Conservation (phyloP, 1,140 invertebrate genomes). For the Hirudo medicinalis region DNA sequence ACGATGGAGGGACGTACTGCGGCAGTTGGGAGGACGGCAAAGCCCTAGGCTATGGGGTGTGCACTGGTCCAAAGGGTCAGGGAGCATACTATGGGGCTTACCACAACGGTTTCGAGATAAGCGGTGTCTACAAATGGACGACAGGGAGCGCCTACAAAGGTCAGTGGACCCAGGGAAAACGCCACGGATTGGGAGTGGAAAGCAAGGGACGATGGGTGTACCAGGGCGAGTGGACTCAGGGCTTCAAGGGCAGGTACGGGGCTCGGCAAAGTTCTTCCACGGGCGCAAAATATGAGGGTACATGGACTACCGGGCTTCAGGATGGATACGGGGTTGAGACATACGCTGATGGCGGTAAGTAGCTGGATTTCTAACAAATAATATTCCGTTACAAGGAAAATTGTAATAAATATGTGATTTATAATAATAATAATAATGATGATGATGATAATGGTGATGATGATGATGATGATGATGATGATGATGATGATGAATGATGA, state of each 20-base stretch:
- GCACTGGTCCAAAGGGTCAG: constrained; percentile 55
- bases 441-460: no score
- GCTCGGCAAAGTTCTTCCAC: constrained; percentile 85
- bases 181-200: constrained; percentile 93
- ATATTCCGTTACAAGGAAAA: no score
- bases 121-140: constrained; percentile 93
- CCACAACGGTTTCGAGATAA: constrained; percentile 98
- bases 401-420: no score
- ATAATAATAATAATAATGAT: no score
- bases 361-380: background rate
- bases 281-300: constrained; percentile 95
- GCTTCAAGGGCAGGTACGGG: constrained; percentile 97
- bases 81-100: constrained; percentile 96
- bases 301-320: constrained; percentile 95
- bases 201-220: constrained; percentile 93
- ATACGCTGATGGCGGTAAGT: constrained; percentile 89
- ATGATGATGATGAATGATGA: no score
- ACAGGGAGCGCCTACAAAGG: constrained; percentile 93
- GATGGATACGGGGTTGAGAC: constrained; percentile 99
- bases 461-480: no score
- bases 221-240: constrained; percentile 96
- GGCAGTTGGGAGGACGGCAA: constrained; percentile 96
- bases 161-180: constrained; percentile 98
- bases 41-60: constrained; percentile 42
- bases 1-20: constrained; percentile 97